Evolutionary conservation across 2,888 invertebrate species (phyloP).

Genomic region (Bimastos eiseni): DNA sequence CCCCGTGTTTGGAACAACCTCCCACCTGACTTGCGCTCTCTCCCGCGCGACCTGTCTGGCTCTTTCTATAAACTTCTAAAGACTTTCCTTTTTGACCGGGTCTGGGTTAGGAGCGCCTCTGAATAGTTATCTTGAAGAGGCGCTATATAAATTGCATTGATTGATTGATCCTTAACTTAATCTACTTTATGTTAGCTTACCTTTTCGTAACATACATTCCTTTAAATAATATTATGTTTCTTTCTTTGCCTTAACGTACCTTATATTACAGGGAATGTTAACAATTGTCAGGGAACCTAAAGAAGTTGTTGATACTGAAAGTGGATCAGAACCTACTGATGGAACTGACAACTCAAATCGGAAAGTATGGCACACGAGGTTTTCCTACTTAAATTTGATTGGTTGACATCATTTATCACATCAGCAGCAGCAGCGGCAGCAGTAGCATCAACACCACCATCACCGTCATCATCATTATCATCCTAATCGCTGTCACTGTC

Average conservation of each 20-base stretch:
- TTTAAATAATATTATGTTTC: background rate
- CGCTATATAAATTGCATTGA: too few relatives aligned
- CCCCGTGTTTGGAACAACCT: too few relatives aligned
- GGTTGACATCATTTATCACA: background rate
- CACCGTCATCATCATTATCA: background rate
- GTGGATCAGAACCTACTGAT: constrained; percentile 72
- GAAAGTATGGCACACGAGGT: constrained; percentile 50
- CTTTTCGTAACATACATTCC: too few relatives aligned
- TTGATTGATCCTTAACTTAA: background rate
- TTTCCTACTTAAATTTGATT: background rate
- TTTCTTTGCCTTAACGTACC: background rate
- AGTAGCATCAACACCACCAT: background rate
- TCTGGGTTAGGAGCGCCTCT: too few relatives aligned
- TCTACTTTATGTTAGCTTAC: background rate
- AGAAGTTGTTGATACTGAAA: constrained; percentile 90
- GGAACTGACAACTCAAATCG: constrained; percentile 63
- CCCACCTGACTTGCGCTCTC: too few relatives aligned
- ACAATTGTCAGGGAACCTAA: constrained; percentile 71
- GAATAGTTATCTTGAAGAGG: too few relatives aligned
- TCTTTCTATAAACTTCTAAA: too few relatives aligned
- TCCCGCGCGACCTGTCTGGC: too few relatives aligned
- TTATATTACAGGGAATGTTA: background rate
- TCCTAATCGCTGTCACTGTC: constrained; percentile 28
- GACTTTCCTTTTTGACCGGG: too few relatives aligned
- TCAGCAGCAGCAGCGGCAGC: background rate